Evolutionary conservation across 1,140 invertebrate species (phyloP), one percentile per base, ranked within the genome.

Genomic region (Tenebrio molitor): DNA sequence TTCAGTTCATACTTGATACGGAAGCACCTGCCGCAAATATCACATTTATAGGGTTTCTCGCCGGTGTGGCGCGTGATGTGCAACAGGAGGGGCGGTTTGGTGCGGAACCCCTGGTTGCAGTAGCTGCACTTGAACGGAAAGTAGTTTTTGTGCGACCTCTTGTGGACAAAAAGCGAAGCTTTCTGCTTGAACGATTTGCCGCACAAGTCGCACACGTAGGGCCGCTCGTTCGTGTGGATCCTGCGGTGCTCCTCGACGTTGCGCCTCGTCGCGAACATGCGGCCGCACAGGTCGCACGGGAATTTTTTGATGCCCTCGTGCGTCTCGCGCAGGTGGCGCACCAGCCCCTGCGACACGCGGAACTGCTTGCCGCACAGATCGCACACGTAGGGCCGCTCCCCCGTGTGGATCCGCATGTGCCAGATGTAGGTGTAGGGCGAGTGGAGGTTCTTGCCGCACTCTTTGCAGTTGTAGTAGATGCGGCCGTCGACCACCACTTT

Each of bases 361-460:
- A 93, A 94, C 67, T 89, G 88, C 79, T 92, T 93, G 0, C 91
- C 91, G 78, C 92, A 94, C 0, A 91, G 81, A 70, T 89, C 87
- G 77, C 93, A 94, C 19, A 88, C 88, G 77, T 88, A 93, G 1
- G 90, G 90, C 68, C 91, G 87, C 79, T 93, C 91, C 8, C 91
- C 91, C 1, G 90, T 91, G 81, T 93, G 91, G 21, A 90, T 90
- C 1, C 88, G 83, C 73, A 85, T 83, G 71, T 91, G 90, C 81
- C 85, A 87, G 10, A 87, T 77, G 76, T 88, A 90, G 0, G 88
- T 89, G 67, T 89, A 88, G 0, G 86, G 81, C 1, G 88, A 88
- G 72, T 86, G 86, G 17, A 91, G 81, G 63, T 85, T 85, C 77
- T 89, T 90, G 0, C 85, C 87, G 72, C 90, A 91, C 0, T 85